Evolutionary conservation across 1,140 invertebrate genomes (phyloP).

Genomic region (Drosophila dunni): DNA sequence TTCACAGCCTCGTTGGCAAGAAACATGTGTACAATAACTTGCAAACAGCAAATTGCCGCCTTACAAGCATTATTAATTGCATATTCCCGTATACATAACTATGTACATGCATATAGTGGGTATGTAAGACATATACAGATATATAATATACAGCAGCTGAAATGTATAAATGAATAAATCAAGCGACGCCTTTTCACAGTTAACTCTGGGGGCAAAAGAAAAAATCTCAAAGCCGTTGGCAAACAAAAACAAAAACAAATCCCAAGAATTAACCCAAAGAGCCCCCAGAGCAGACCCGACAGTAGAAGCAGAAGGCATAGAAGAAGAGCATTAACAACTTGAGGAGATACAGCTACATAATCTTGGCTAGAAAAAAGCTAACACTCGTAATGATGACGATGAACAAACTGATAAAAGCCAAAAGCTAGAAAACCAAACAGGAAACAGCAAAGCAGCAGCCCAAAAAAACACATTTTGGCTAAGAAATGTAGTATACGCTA

Average conservation of each 20-base stretch:
- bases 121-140: slow-evolving; percentile 1
- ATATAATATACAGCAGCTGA: slow-evolving; percentile 53
- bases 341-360: slow-evolving; percentile 33
- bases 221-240: slow-evolving; percentile 18
- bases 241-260: slow-evolving; percentile 51
- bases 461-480: slow-evolving; percentile 14
- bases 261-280: slow-evolving; percentile 57
- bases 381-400: slow-evolving; percentile 38
- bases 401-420: slow-evolving; percentile 41
- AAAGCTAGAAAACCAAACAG: slow-evolving; percentile 58
- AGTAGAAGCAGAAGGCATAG: neutral
- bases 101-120: slow-evolving; percentile 22
- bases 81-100: slow-evolving; percentile 16
- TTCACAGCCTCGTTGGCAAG: slow-evolving; percentile 14
- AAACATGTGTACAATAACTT: slow-evolving; percentile 44
- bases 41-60: slow-evolving; percentile 48
- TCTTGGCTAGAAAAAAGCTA: slow-evolving; percentile 59
- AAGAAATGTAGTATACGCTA: slow-evolving; percentile 11
- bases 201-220: slow-evolving; percentile 35
- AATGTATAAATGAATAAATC: slow-evolving; percentile 75
- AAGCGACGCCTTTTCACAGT: slow-evolving; percentile 74
- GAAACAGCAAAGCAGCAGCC: slow-evolving; percentile 67
- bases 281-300: slow-evolving; percentile 30
- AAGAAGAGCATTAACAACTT: slow-evolving; percentile 15
- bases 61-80: slow-evolving; percentile 55